Evolutionary conservation across 2,113 vertebrate species (phyloP).

Genomic region (Alligator sinensis): DNA sequence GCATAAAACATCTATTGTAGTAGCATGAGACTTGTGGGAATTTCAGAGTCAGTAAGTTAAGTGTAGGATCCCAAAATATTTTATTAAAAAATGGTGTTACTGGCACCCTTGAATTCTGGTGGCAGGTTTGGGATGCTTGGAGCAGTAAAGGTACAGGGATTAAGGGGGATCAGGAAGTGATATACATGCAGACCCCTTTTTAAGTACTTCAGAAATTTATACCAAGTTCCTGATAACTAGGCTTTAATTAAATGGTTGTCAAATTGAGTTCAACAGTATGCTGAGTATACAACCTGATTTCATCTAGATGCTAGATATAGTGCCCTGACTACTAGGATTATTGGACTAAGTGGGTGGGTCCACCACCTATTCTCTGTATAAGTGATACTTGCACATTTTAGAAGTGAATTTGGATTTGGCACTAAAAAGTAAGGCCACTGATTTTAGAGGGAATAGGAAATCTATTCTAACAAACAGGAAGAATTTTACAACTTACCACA

Average conservation of each 20-base stretch:
- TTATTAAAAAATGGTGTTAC: not conserved
- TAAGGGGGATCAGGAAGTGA: not conserved
- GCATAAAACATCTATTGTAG: not conserved
- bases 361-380: not conserved
- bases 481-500: conserved; percentile 84
- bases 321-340: too few relatives aligned
- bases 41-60: not conserved
- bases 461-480: not conserved
- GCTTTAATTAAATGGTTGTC: not conserved
- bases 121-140: not conserved
- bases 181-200: too few relatives aligned
- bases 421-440: not conserved
- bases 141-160: conserved; percentile 2
- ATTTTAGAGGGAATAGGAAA: not conserved
- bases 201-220: not conserved
- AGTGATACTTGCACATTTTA: too few relatives aligned
- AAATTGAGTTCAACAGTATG: not conserved
- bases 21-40: not conserved
- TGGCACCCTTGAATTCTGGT: not conserved
- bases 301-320: not conserved
- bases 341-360: not conserved
- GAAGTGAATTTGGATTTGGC: too few relatives aligned
- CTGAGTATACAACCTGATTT: conserved; percentile 26
- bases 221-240: not conserved
- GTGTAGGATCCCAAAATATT: not conserved